A percentile compares a stretch with the other conserved stretches of the same genome.
These are phyloP conservation scores for Thaumetopoea pityocampa DNA, from an alignment of 1,140 invertebrate genomes.

Conservation along the genomic window DNA sequence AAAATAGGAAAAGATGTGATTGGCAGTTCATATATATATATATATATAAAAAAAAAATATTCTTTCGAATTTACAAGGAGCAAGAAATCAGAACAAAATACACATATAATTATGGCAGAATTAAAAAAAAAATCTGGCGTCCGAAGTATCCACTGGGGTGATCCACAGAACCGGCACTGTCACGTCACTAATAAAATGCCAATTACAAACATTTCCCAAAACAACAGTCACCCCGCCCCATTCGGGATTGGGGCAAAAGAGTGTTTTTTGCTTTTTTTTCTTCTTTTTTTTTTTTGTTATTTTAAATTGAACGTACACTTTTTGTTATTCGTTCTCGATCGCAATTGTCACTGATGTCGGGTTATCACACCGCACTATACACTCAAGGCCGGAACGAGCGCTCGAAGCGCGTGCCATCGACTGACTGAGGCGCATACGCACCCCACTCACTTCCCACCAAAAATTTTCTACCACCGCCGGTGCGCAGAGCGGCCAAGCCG, in stretches of 20 bases:
- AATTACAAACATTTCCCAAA: constrained; percentile 63
- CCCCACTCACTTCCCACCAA: constrained; percentile 69
- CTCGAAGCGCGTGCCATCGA: constrained; percentile 47
- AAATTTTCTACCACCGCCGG: constrained; percentile 64
- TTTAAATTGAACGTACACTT: constrained; percentile 67
- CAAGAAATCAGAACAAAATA: constrained; percentile 21
- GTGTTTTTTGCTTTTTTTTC: constrained; percentile 27
- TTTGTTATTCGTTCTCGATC: constrained; percentile 25
- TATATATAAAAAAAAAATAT: constrained; percentile 39
- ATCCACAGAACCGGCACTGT: constrained; percentile 42
- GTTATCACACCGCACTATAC: constrained; percentile 44
- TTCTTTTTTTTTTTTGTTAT: constrained; percentile 33
- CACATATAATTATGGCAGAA: constrained; percentile 24
- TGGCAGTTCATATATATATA: constrained; percentile 67
- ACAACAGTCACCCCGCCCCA: constrained; percentile 12
- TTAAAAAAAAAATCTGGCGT: constrained; percentile 42
- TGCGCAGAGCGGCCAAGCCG: constrained; percentile 29
- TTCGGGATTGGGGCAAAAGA: constrained; percentile 19
- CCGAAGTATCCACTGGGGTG: constrained; percentile 49
- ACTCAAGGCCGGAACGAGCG: constrained; percentile 41
- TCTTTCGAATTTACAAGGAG: constrained; percentile 50
- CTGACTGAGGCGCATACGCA: constrained; percentile 65
- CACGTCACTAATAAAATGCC: constrained; percentile 71
- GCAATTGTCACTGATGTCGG: constrained; percentile 34
- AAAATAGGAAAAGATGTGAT: constrained; percentile 55